phyloP scores from a whole-genome alignment of 1,140 invertebrate species.

The Lasioglossum baleicum region DNA sequence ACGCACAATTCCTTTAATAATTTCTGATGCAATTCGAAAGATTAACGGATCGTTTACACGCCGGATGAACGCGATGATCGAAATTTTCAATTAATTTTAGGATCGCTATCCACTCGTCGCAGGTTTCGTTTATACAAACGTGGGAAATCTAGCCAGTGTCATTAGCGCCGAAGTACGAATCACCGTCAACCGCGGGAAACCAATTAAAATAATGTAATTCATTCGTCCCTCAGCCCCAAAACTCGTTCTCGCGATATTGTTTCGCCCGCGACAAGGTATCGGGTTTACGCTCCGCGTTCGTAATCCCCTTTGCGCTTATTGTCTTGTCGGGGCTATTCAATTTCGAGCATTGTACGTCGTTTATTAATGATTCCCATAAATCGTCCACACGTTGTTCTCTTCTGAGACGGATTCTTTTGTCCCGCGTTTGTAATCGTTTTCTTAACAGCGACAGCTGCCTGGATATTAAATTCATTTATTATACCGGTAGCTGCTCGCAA shows the following conservation, averaged over 20 bases:
- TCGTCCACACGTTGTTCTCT: neutral
- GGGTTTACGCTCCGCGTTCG: neutral
- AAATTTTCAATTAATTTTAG: slow-evolving; percentile 45
- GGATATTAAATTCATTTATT: neutral
- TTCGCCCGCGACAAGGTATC: neutral
- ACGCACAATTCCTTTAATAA: neutral
- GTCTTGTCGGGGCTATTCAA: neutral
- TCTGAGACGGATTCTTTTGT: neutral
- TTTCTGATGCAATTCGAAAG: neutral
- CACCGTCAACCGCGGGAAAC: slow-evolving; percentile 2
- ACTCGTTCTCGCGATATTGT: slow-evolving; percentile 16
- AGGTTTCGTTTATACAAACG: slow-evolving; percentile 15
- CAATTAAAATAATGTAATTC: slow-evolving; percentile 54
- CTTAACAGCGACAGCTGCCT: neutral
- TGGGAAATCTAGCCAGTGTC: slow-evolving; percentile 22
- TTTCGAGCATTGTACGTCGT: neutral
- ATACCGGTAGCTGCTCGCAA: neutral
- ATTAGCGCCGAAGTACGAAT: slow-evolving; percentile 6
- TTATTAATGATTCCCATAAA: neutral
- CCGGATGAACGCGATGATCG: slow-evolving; percentile 3
- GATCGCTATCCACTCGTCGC: too few relatives aligned
- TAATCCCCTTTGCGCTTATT: slow-evolving; percentile 18
- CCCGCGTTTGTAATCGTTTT: neutral
- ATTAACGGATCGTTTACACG: slow-evolving; percentile 38
- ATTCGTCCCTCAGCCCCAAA: slow-evolving; percentile 12